Evolutionary conservation across 1,140 invertebrate species (phyloP), one percentile per base, ranked within the genome.

Genomic region (Bombus haemorrhoidalis): DNA sequence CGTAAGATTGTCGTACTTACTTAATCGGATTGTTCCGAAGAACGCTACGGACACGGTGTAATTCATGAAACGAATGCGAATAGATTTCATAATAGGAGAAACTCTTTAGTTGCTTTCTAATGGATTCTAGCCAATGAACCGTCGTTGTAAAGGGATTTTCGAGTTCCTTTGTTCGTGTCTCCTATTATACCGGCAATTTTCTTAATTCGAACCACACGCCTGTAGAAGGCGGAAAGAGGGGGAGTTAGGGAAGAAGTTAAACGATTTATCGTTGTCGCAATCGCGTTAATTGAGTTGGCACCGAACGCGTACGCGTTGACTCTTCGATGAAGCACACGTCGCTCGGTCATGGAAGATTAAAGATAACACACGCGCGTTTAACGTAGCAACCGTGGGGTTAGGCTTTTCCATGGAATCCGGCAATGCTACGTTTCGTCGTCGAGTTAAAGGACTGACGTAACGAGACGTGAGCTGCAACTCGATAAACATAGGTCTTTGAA

Each of bases 231-330:
- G 10, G 13, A 41, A 41, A 39, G 13, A 39, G 25, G n/a, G 6
- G 22, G 57, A n/a, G 57, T 28, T 2, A 28, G 9, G 32, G 62
- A 76, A 18, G 22, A n/a, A 37, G 32, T 2, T 39, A 81, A 74
- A 43, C 22, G 59, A 77, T 77, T 83, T 84, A 84, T 87, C 59
- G 69, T 64, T 15, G 76, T 71, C 47, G 37, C 71, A 32, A 81
- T 86, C 79, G 81, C 73, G 86, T 89, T 90, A 90, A 91, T 90
- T 87, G 85, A 90, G 89, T 91, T 91, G 89, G 84, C 90, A 85
- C 72, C 41, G 73, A 73, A 53, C 57, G 71, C 47, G 74, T 73
- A 53, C 64, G 75, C 68, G 85, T 41, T 73, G 73, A 66, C 85
- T 59, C 69, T 41, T 41, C 64, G 72, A 76, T 47, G 81, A 83